Evolutionary conservation across 2,888 invertebrate species (phyloP), one percentile per base, ranked within the genome.

Genomic region (Meta bourneti): DNA sequence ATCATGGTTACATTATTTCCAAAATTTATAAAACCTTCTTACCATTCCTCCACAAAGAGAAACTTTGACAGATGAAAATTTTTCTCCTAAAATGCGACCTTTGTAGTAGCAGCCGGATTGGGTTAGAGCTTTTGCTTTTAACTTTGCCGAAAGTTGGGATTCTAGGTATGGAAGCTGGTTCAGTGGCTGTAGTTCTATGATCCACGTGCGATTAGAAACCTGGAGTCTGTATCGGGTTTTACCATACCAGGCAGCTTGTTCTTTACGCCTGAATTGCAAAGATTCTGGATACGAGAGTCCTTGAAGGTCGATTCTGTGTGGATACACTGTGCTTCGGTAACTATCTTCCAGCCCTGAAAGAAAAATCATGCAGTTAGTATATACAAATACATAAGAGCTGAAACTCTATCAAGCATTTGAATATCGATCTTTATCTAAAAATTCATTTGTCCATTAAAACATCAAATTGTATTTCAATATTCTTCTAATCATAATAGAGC

Each of bases 21-120:
- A 34, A 34, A 34, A 2, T 34, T 34, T 2, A 34, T 2, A 34
- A 34, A n/a, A n/a, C n/a, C n/a, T n/a, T 34, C 91, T 91, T 87
- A 91, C 91, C 87, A 91, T 87, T 78, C 91, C 91, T 61, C 71
- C 79, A 77, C 91, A 91, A 7, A 91, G 77, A 16, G 71, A 87
- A 48, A 91, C 87, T 83, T 91, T 83, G 8, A 91, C 91, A 4
- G 82, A 51, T 11, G 91, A 91, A 20, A 78, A 19, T 34, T 48
- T 71, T 69, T 91, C 83, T 7, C 83, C 82, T 6, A 49, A 20
- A 16, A 91, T 81, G 9, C 83, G 82, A n/a, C 91, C 91, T 87
- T 52, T 87, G 51, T 91, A 91, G 69, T 91, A 91, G 72, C 91
- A 91, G 71, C 69, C 49, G 49, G 87, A 77, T 74, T 88, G 52